Evolutionary conservation across 2,113 vertebrate genomes (phyloP).

Genomic region (Larimichthys polyactis): DNA sequence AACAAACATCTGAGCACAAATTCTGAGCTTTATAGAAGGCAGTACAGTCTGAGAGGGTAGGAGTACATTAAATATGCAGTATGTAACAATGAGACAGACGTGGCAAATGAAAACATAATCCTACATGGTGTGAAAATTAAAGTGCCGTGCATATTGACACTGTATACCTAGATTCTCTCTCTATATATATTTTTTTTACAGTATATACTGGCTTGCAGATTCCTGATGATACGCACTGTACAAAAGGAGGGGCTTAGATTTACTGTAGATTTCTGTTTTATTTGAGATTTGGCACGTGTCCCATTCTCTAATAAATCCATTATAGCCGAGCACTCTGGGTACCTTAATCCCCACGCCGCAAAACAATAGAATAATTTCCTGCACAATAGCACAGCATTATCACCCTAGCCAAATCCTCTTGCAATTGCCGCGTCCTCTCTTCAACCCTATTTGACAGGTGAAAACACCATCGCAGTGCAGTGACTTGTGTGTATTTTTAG

Average conservation of each 20-base stretch:
- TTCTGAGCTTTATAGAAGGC: neutral
- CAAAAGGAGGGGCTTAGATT: neutral
- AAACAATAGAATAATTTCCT: constrained; percentile 55
- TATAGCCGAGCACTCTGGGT: constrained; percentile 27
- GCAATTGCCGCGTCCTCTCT: constrained; percentile 1
- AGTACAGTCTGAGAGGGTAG: neutral
- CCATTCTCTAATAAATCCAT: constrained; percentile 37
- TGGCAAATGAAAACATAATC: neutral
- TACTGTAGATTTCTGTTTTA: neutral
- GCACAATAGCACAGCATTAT: constrained; percentile 35
- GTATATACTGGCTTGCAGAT: neutral
- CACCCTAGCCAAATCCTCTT: constrained; percentile 27
- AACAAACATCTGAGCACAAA: neutral
- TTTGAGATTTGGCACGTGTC: constrained; percentile 35
- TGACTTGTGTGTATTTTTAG: constrained; percentile 19
- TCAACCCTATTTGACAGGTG: constrained; percentile 21
- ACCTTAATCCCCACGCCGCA: constrained; percentile 35
- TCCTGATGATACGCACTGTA: neutral
- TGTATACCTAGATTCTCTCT: too few species aligned
- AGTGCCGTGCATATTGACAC: neutral
- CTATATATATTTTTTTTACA: too few species aligned
- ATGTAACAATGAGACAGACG: constrained; percentile 9
- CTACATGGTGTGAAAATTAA: neutral
- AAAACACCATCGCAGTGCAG: constrained; percentile 10
- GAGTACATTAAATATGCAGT: constrained; percentile 1